Evolutionary conservation across 2,888 invertebrate species (phyloP).

Genomic region (Sthenelais limicola): DNA sequence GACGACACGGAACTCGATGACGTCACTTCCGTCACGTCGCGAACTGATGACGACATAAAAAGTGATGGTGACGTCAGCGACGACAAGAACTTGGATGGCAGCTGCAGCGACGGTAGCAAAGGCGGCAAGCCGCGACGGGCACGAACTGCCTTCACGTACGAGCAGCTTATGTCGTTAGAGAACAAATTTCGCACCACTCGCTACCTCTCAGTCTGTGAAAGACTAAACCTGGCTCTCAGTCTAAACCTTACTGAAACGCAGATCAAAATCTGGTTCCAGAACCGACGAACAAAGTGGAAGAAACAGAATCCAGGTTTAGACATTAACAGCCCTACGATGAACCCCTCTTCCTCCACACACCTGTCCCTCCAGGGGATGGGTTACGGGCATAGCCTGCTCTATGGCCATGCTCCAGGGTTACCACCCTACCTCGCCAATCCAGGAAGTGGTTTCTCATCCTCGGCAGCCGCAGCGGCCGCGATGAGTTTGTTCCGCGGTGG

Average conservation of each 20-base stretch:
- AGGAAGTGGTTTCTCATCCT: slow-evolving; percentile 4
- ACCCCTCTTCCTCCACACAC: slow-evolving; percentile 32
- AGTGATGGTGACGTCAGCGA: slow-evolving; percentile 25
- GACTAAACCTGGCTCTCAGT: slow-evolving; percentile 94
- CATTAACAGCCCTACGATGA: slow-evolving; percentile 76
- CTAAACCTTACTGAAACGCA: slow-evolving; percentile 97
- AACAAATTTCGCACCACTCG: slow-evolving; percentile 97
- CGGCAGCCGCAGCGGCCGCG: slow-evolving; percentile 7
- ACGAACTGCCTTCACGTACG: slow-evolving; percentile 98
- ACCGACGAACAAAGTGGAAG: slow-evolving; percentile 96
- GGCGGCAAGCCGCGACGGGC: slow-evolving; percentile 85
- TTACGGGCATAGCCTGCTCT: neutral
- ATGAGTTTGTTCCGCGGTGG: slow-evolving; percentile 20
- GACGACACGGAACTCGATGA: slow-evolving; percentile 28
- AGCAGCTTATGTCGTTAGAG: slow-evolving; percentile 95
- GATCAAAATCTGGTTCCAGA: slow-evolving; percentile 77
- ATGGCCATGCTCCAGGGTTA: neutral
- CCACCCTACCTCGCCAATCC: slow-evolving; percentile 17
- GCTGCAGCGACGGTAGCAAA: slow-evolving; percentile 17
- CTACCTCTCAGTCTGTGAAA: slow-evolving; percentile 97
- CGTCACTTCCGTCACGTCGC: slow-evolving; percentile 24
- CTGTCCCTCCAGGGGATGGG: neutral
- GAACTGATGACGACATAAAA: slow-evolving; percentile 23
- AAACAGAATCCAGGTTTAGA: slow-evolving; percentile 99
- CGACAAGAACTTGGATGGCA: slow-evolving; percentile 7